phyloP scores from a whole-genome alignment of 2,888 invertebrate genomes.

The Pyrrhosoma nymphula region DNA sequence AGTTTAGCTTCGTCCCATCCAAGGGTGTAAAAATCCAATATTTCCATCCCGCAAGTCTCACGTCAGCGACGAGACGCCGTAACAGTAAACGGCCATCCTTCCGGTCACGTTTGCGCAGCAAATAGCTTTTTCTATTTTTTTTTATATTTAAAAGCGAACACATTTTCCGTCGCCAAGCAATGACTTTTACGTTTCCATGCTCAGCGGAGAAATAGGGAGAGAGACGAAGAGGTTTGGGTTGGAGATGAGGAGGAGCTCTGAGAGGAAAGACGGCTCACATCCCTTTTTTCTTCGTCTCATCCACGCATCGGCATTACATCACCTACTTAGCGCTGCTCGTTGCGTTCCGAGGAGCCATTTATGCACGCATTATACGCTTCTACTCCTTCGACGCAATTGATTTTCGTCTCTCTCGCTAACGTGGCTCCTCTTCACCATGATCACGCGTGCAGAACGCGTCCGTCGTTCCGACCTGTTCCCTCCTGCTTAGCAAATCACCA shows the following conservation, averaged over 20 bases:
- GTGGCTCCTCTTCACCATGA: not conserved
- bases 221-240: not conserved
- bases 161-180: not conserved
- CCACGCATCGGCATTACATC: not conserved
- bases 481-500: no score
- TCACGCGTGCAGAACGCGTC: not conserved
- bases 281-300: not conserved
- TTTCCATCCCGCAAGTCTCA: not conserved
- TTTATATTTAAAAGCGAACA: not conserved
- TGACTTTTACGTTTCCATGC: not conserved
- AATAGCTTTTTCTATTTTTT: not conserved
- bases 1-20: not conserved
- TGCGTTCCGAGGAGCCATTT: not conserved
- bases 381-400: not conserved
- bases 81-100: conserved; percentile 11
- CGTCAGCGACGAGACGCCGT: not conserved
- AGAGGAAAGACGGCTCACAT: not conserved
- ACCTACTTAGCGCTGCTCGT: not conserved
- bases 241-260: not conserved
- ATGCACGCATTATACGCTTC: not conserved
- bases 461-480: not conserved
- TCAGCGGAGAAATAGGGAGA: not conserved
- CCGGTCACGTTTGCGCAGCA: conserved; percentile 28
- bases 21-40: conserved; percentile 8
- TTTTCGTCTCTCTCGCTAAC: not conserved